Evolutionary conservation across 2,113 vertebrate genomes (phyloP), one percentile per base, ranked within the genome.

Genomic region (Columbina picui): DNA sequence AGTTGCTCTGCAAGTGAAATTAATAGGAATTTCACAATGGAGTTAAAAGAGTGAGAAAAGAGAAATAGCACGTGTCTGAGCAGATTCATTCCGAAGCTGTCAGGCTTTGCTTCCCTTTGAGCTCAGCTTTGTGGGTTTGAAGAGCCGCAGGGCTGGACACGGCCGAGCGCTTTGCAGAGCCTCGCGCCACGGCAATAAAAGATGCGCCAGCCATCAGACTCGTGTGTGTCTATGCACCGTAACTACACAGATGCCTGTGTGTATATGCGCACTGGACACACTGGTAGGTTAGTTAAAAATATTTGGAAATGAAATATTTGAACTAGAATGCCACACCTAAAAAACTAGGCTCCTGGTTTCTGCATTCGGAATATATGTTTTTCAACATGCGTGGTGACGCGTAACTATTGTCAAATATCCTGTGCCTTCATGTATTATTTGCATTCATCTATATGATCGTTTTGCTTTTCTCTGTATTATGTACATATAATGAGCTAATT

Each of bases 151-250:
- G 52, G 38, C 77, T 78, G 56, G 29, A 36, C 26, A 7, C 4
- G 63, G 53, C 30, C 49, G 20, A 65, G 30, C 0, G 0, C 36
- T 79, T 91, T 26, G 19, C 9, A 78, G 49, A 71, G n/a, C 18
- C 56, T 64, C 56, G 43, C 27, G 27, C 55, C 14, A 4, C 7
- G 32, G 38, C 55, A 82, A n/a, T 19, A 43, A 26, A 88, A 53
- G 23, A 57, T 30, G 52, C 1, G 2, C 8, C 34, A 82, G 32
- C 41, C 23, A 59, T 29, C 23, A 82, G 38, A 69, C 25, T 29
- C 16, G 30, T 1, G 0, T 13, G 10, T 27, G 43, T 20, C 29
- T n/a, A 50, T 4, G 15, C 5, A 59, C 38, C 45, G 67, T 10
- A 83, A 63, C 79, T 14, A 47, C 6, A 57, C 0, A 12, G 0